Base-by-base conservation (phyloP, 2,113 vertebrate species). In the Bubo scandiacus region DNA sequence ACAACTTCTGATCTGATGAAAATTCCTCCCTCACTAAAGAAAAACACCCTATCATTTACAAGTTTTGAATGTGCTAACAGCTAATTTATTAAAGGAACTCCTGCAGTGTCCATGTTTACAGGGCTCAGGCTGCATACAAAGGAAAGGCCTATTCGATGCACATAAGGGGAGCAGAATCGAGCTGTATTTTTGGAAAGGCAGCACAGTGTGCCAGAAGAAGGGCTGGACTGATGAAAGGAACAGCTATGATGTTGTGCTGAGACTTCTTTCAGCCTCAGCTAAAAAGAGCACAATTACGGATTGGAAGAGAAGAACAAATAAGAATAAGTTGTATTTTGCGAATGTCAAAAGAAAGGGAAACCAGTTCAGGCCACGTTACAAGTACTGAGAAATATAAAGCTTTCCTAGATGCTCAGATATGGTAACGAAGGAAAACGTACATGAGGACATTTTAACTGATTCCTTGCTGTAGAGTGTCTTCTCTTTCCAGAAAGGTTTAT, bases 41-140 rank as follows among this genome's bases (percentile, higher is more conserved):
- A 77, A 55, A 94, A 94, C 94, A 92, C 91, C 73, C 86, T 32
- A 92, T 94, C 40, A 0, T 79, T 96, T 80, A 80, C 81, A 79
- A 89, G 89, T 89, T 94, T 21, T 85, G 84, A 85, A 92, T 65
- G 89, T 87, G 84, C 92, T 94, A 94, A 94, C 91, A 95, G 94
- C 83, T 94, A 81, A 95, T 97, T 96, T 93, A 94, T 95, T 94
- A 94, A 85, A 92, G 62, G 73, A 52, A 55, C 81, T 92, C 96
- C 96, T 58, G 84, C 86, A 10, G 18, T 45, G 91, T 15, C 90
- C 65, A 20, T 90, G 92, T 92, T 95, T 95, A 94, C 91, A 81
- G 57, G 83, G 82, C 83, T 95, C 67, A 20, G 79, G 75, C 82
- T 66, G 73, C 75, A 67, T 3, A 67, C 81, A 94, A 81, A 96